Percentiles rank a stretch among this genome's conserved stretches.
These are phyloP conservation scores for Tragelaphus eurycerus DNA, from an alignment of 2,797 vertebrate species.

Conservation along the genomic window DNA sequence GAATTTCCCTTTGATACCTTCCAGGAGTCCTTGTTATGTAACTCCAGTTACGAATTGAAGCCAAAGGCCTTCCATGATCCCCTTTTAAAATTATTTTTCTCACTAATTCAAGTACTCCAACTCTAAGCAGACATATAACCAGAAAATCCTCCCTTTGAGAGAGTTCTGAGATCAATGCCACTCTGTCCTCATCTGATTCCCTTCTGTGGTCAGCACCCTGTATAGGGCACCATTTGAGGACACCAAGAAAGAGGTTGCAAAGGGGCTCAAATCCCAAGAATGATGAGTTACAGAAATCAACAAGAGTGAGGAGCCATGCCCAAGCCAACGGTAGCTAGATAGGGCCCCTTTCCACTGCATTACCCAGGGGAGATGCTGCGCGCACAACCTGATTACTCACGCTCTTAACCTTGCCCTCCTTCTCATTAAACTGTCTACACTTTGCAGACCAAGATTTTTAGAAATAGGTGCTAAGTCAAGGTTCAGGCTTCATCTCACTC, in stretches of 20 bases:
- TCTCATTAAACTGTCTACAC: background rate
- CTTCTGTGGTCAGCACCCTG: background rate
- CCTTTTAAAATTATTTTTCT: background rate
- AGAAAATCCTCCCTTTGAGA: background rate
- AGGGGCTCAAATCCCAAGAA: background rate
- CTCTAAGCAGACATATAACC: background rate
- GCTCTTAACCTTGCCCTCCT: background rate
- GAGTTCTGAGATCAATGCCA: background rate
- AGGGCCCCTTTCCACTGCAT: background rate
- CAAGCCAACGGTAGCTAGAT: background rate
- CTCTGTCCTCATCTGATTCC: background rate
- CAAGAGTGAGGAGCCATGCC: background rate
- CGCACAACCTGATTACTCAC: background rate
- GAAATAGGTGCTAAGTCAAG: background rate
- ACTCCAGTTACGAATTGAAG: constrained; percentile 20
- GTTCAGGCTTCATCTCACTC: background rate
- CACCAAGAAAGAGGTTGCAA: background rate
- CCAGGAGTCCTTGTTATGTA: constrained; percentile 28
- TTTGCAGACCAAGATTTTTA: background rate
- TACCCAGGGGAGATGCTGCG: background rate
- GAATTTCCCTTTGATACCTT: constrained; percentile 27
- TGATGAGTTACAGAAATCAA: background rate
- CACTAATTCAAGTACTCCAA: background rate
- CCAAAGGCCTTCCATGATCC: background rate
- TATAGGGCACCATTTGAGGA: background rate